Base-by-base conservation (phyloP, 2,888 invertebrate species). In the Endomychus coccineus region DNA sequence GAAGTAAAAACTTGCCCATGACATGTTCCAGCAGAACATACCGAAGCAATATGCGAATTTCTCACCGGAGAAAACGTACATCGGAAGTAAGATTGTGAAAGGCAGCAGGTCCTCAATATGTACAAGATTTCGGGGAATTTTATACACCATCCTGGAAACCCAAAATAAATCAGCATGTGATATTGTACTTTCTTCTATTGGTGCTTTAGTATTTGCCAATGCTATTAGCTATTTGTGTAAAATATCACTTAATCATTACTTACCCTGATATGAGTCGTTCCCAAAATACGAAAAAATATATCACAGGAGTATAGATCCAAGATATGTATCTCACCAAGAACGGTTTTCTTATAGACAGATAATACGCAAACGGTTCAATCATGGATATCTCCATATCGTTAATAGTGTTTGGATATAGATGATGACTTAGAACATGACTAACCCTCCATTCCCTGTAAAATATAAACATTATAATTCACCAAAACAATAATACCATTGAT, bases 341-440 rank as follows among this genome's bases (percentile, higher is more conserved):
- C 13, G 71, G 68, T 57, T 78, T 78, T 25, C 76, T 61, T 1
- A 48, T 45, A 0, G 86, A 83, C 32, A 81, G 59, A 69, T 75
- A 85, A 28, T 74, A 70, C 17, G 80, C 55, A 10, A 53, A 42
- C 1, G 86, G 86, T 55, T 84, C 83, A 21, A 77, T 66, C 36
- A 72, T 66, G 32, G 78, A 77, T 9, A 86, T 67, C 59, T 88
- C 84, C 42, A 79, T 66, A 61, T 88, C 88, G 61, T 78, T 73
- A 3, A 80, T 63, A 0, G 86, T 83, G 56, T 89, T 88, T 0
- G 87, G 76, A 55, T 77, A 85, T 5, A 81, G 66, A 55, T 89
- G 88, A 59, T 88, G 88, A 17, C 85, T 85, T 23, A 88, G 58
- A 0, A 70, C 78, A 53, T 88, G 88, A 0, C 79, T 78, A 24